Evolutionary conservation across 2,888 invertebrate species (phyloP).

Genomic region (Ochropacha duplaris): DNA sequence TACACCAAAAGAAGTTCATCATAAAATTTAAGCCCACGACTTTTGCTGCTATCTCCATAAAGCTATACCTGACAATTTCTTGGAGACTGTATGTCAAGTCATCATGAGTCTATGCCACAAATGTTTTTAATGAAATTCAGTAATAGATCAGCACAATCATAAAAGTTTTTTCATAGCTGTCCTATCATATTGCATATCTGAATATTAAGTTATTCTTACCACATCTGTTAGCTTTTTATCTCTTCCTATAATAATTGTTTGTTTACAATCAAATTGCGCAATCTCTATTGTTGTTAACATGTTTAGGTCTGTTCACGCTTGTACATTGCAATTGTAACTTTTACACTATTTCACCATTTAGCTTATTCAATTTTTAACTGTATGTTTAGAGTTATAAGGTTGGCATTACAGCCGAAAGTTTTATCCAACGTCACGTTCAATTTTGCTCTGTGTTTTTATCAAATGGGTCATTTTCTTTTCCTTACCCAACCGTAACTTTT

Average conservation of each 20-base stretch:
- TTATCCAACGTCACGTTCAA: neutral
- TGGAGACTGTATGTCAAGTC: no score
- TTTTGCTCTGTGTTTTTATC: slow-evolving; percentile 11
- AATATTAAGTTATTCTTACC: neutral
- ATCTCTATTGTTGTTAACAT: slow-evolving; percentile 5
- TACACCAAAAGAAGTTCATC: no score
- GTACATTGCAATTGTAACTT: slow-evolving; percentile 3
- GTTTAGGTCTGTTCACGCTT: slow-evolving; percentile 4
- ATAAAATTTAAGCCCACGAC: no score
- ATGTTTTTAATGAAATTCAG: no score
- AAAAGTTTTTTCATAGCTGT: no score
- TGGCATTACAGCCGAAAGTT: neutral
- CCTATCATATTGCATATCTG: neutral
- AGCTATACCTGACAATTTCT: no score
- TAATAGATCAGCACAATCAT: no score
- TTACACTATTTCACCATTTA: neutral
- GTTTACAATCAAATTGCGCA: slow-evolving; percentile 1
- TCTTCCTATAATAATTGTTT: neutral
- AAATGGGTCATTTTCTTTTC: slow-evolving; percentile 14
- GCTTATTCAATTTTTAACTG: neutral
- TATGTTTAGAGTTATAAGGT: neutral
- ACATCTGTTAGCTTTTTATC: neutral
- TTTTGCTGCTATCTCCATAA: no score
- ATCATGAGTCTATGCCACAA: no score
- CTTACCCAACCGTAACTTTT: slow-evolving; percentile 15